Evolutionary conservation across 2,888 invertebrate genomes (phyloP).

Genomic region (Galerucella pusilla): DNA sequence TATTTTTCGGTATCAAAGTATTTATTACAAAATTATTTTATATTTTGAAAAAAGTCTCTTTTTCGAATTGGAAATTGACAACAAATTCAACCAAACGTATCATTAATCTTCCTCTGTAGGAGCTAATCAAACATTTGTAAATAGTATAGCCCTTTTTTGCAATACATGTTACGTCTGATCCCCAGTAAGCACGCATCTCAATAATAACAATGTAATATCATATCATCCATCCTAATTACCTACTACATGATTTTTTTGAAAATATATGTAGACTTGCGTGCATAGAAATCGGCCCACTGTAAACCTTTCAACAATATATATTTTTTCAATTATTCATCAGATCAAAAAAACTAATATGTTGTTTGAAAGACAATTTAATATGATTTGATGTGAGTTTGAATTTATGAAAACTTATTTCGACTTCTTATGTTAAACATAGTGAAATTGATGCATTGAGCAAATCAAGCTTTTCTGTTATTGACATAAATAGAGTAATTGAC

Average conservation of each 20-base stretch:
- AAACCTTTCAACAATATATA: too few species aligned
- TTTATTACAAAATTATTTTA: background rate
- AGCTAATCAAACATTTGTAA: conserved; percentile 33
- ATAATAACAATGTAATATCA: conserved; percentile 54
- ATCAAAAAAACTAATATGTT: too few species aligned
- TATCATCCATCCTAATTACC: conserved; percentile 59
- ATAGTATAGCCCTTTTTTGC: conserved; percentile 24
- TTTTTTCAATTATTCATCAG: too few species aligned
- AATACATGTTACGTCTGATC: conserved; percentile 28
- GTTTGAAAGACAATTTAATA: too few species aligned
- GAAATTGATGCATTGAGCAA: too few species aligned
- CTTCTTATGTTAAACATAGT: too few species aligned
- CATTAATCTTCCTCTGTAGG: conserved; percentile 29
- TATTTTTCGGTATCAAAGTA: background rate
- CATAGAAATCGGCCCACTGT: too few species aligned
- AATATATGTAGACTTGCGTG: conserved; percentile 56
- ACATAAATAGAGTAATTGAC: too few species aligned
- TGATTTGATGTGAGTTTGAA: too few species aligned
- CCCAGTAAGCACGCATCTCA: conserved; percentile 40
- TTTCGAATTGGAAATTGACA: background rate
- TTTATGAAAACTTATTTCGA: too few species aligned
- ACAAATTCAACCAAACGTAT: background rate
- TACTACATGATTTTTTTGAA: conserved; percentile 61
- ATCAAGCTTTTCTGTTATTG: too few species aligned
- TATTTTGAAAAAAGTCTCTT: background rate